A percentile compares a stretch with the other conserved stretches of the same genome.
Conservation (phyloP, 2,888 invertebrate species). For the Xanthorhoe designata region DNA sequence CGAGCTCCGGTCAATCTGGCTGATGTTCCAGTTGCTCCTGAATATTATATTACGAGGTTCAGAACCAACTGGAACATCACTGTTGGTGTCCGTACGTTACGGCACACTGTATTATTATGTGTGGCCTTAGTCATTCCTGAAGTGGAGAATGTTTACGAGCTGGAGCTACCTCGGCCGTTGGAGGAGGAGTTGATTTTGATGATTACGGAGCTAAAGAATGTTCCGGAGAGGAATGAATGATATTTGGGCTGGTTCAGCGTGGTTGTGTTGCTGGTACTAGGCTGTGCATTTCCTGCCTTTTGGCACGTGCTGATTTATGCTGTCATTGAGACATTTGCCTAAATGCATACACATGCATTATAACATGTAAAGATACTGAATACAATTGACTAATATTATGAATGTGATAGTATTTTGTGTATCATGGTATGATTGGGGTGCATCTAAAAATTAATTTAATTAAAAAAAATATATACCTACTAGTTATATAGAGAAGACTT, state of each 20-base stretch:
- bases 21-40: no score
- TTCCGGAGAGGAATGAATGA: constrained; percentile 21
- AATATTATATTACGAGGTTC: no score
- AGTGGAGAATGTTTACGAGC: constrained; percentile 58
- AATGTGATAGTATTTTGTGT: no score
- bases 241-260: constrained; percentile 13
- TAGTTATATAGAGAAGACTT: no score
- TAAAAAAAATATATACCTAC: no score
- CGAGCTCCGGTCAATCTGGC: constrained; percentile 69
- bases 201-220: constrained; percentile 36
- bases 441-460: no score
- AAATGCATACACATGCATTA: background rate
- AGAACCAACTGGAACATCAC: constrained; percentile 82
- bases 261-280: background rate
- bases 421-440: no score
- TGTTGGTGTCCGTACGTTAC: constrained; percentile 79
- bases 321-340: background rate
- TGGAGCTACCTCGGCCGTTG: constrained; percentile 76
- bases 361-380: background rate
- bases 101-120: constrained; percentile 72
- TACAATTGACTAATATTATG: no score
- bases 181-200: constrained; percentile 61
- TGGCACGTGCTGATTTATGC: constrained; percentile 16
- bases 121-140: constrained; percentile 68
- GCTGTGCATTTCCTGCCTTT: background rate